Base-by-base conservation (phyloP, 2,797 vertebrate genomes). In the Pseudopleuronectes americanus region DNA sequence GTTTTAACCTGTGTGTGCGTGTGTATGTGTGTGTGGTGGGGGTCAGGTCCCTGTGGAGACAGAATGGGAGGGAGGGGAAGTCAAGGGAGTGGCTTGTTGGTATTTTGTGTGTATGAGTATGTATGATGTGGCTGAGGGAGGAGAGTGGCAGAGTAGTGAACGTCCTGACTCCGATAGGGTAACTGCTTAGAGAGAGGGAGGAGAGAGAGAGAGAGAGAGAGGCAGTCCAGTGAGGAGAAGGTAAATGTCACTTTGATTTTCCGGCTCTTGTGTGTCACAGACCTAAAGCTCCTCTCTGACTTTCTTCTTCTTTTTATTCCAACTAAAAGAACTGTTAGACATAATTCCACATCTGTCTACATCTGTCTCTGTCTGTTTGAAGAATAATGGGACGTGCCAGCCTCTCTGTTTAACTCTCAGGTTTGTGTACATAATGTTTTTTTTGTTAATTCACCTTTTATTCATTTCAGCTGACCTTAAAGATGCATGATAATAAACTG, bases 21-120 rank as follows among this genome's bases (percentile, higher is more conserved):
- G 26, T 28, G 28, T 28, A 4, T 7, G 28, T 28, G 28, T 7
- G 28, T 8, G 6, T 28, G 47, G 60, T n/a, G 71, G 71, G 56
- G 79, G 72, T 76, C 57, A 75, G 72, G 76, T 86, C 84, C 68
- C 81, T 64, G 60, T 84, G 80, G 90, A 88, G 87, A 85, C 84
- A 75, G 80, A 88, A 70, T 71, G 83, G 79, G 88, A 91, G 81
- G 80, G 87, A 89, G 84, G 85, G 88, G 88, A 90, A 92, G 88
- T 89, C 45, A 78, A 81, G 84, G 89, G 90, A 91, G 91, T 87
- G 89, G 91, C 90, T 63, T 92, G 80, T 85, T 83, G 76, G 80
- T 84, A 56, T 79, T 83, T 12, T 81, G 48, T 81, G 62, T 85
- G 81, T 77, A 61, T 66, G 76, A n/a, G 81, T 81, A 82, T 84